phyloP scores from a whole-genome alignment of 2,888 invertebrate genomes.

The Protonemura montana region DNA sequence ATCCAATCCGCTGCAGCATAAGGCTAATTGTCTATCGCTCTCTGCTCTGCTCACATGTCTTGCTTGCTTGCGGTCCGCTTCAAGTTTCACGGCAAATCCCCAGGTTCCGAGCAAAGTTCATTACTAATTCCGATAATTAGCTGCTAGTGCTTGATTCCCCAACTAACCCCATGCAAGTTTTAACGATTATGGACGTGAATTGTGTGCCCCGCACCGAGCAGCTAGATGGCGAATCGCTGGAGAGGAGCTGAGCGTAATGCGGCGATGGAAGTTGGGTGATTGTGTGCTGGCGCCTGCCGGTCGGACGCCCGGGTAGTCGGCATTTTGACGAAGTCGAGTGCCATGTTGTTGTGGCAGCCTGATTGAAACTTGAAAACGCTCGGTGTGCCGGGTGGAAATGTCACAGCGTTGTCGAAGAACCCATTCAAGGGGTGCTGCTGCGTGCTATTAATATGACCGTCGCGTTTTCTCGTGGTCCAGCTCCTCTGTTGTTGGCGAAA shows the following conservation, averaged over 20 bases:
- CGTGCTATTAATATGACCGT: not conserved
- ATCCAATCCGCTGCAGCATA: too few relatives aligned
- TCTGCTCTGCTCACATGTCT: not conserved
- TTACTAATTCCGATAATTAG: constrained; percentile 36
- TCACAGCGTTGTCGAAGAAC: not conserved
- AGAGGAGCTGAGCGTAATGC: not conserved
- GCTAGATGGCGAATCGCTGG: not conserved
- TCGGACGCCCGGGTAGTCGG: too few relatives aligned
- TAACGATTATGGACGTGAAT: constrained; percentile 1
- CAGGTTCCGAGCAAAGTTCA: constrained; percentile 26
- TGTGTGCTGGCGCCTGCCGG: not conserved
- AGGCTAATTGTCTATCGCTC: not conserved
- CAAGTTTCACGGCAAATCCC: constrained; percentile 25
- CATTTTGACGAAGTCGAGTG: not conserved
- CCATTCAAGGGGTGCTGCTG: not conserved
- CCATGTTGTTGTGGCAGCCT: not conserved
- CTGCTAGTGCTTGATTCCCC: not conserved
- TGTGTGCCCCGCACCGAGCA: not conserved
- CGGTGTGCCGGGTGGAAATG: not conserved
- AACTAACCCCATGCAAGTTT: not conserved
- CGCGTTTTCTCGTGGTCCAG: not conserved
- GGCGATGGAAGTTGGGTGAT: not conserved
- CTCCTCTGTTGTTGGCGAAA: not conserved
- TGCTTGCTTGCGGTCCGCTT: not conserved
- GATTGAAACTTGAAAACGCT: too few relatives aligned